Conservation (phyloP, 2,888 invertebrate species). For the Tetranychus truncatus region DNA sequence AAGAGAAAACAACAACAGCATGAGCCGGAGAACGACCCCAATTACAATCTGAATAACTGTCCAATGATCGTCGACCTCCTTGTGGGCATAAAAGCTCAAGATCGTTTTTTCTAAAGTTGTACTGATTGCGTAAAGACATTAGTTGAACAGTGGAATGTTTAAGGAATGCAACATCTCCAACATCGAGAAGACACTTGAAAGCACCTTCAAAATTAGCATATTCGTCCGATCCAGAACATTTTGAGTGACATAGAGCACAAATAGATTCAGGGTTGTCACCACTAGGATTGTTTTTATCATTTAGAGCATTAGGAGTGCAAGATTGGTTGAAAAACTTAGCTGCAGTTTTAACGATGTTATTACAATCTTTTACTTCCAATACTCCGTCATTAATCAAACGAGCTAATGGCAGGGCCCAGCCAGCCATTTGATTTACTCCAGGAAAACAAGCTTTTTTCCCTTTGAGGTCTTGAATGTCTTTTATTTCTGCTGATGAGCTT, state of each 20-base stretch:
- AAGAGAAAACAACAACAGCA: conserved; percentile 68
- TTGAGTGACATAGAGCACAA: conserved; percentile 56
- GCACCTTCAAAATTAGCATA: conserved; percentile 84
- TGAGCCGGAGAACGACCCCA: conserved; percentile 71
- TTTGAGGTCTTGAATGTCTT: conserved; percentile 45
- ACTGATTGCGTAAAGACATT: conserved; percentile 14
- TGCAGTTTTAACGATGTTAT: conserved; percentile 85
- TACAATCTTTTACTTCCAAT: conserved; percentile 69
- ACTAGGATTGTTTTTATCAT: conserved; percentile 78
- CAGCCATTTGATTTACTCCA: conserved; percentile 74
- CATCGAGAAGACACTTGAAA: conserved; percentile 59
- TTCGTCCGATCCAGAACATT: conserved; percentile 66
- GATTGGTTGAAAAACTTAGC: conserved; percentile 71
- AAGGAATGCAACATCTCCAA: conserved; percentile 76
- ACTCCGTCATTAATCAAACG: conserved; percentile 58
- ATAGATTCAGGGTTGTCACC: conserved; percentile 52
- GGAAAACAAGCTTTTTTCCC: conserved; percentile 72
- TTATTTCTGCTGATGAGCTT: conserved; percentile 34
- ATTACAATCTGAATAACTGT: conserved; percentile 53
- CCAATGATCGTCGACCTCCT: conserved; percentile 48
- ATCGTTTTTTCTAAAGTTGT: conserved; percentile 19
- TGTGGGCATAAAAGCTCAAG: conserved; percentile 58
- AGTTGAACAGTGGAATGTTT: conserved; percentile 53
- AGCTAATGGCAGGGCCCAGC: conserved; percentile 79
- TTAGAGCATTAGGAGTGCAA: conserved; percentile 76